A percentile compares a stretch with the other conserved stretches of the same genome.
Conservation (phyloP, 2,797 vertebrate species). For the Stomatorhinus walkeri region DNA sequence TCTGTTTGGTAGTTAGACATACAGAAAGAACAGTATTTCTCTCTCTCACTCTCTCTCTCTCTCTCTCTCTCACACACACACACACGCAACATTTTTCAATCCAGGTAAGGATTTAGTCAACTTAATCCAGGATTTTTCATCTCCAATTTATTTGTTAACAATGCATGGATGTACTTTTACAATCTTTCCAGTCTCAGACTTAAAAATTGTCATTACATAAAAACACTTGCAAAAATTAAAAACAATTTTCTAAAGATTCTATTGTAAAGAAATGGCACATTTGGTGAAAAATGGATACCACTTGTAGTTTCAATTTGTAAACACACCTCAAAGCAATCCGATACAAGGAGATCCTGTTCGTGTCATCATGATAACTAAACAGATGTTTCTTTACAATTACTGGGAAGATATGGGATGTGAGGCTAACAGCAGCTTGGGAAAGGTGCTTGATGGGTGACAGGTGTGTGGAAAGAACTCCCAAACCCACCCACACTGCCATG, state of each 20-base stretch:
- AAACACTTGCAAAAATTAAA: conserved; percentile 11
- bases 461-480: not conserved
- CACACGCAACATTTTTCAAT: not conserved
- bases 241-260: conserved; percentile 18
- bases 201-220: conserved; percentile 20
- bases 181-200: conserved; percentile 14
- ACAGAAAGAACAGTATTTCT: not conserved
- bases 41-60: too few relatives aligned
- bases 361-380: not conserved
- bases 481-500: not conserved
- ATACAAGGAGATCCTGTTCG: not conserved
- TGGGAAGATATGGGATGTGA: not conserved
- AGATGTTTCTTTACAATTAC: not conserved
- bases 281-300: conserved; percentile 23
- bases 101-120: not conserved
- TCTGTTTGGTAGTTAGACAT: not conserved
- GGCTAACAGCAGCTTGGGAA: not conserved
- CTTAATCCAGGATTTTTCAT: not conserved
- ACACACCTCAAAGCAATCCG: conserved; percentile 3
- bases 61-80: not conserved
- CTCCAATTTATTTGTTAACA: conserved; percentile 5
- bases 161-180: not conserved
- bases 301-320: not conserved
- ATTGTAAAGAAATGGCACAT: conserved; percentile 23
- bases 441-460: not conserved